These are phyloP conservation scores for Phasianus colchicus DNA, from an alignment of 2,113 vertebrate genomes.

Conservation along the genomic window DNA sequence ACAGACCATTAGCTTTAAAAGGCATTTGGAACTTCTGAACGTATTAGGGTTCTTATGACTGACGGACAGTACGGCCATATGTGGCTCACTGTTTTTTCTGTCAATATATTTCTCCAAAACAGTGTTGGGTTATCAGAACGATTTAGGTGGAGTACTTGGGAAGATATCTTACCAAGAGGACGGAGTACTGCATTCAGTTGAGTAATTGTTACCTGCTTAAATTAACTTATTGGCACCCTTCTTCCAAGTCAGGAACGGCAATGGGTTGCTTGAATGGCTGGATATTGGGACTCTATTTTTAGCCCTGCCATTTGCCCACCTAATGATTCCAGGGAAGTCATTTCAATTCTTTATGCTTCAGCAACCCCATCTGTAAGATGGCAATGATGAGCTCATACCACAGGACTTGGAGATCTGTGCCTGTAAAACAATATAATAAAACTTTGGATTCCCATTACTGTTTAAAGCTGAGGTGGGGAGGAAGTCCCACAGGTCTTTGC, in stretches of 20 bases:
- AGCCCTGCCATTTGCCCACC: constrained; percentile 48
- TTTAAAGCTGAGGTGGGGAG: background rate
- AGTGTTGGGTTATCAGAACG: rapidly evolving
- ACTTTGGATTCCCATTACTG: background rate
- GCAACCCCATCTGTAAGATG: constrained; percentile 43
- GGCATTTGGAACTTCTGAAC: constrained; percentile 67
- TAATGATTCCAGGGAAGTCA: constrained; percentile 50
- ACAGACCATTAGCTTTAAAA: constrained; percentile 75
- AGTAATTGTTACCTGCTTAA: background rate
- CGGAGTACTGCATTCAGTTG: background rate
- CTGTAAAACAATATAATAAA: background rate
- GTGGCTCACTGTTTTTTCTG: constrained; percentile 22
- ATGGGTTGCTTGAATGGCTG: background rate
- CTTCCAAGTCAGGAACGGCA: background rate
- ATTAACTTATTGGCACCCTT: background rate
- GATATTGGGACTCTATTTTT: constrained; percentile 46
- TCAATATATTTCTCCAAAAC: background rate
- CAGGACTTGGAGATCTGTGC: constrained; percentile 26
- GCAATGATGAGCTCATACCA: constrained; percentile 48
- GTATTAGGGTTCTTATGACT: constrained; percentile 35
- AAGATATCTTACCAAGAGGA: background rate
- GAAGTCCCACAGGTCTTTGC: background rate
- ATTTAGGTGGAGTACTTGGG: background rate
- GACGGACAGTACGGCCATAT: constrained; percentile 32
- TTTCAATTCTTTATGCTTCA: constrained; percentile 57